Base-by-base conservation (phyloP, 1,140 invertebrate species). In the Anoplophora glabripennis region DNA sequence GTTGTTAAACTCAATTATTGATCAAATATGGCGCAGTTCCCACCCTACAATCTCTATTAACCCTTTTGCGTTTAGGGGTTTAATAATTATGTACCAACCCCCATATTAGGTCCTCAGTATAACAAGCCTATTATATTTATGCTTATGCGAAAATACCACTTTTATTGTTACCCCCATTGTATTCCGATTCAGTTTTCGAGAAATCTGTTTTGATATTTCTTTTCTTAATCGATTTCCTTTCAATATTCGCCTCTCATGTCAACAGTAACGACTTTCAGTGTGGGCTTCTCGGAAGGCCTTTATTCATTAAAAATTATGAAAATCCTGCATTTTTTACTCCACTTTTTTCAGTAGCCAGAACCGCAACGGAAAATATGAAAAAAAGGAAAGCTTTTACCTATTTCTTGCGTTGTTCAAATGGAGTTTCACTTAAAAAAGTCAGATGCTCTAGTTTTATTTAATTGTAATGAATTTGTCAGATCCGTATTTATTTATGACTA, bases 1-100 rank as follows among this genome's bases (percentile, higher is more conserved):
- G 73, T 73, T 74, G 71, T 73, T 74, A 71, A 75, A 74, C 74
- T 74, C 70, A 74, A 75, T 75, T 75, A 75, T 75, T 74, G 74
- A 75, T 75, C 74, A 75, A 75, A 75, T 74, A 75, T 75, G 74
- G 73, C 72, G 70, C 64, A 65, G 64, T 71, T 73, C 73, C 71
- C 71, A 72, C 65, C 69, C 72, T 63, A 68, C 64, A 53, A 70
- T 60, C 68, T 72, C 64, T 48, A 59, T 73, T 72, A 75, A 75
- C 72, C 72, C 73, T 75, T 75, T 73, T 64, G 69, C 67, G 64
- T 70, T 59, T 66, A 72, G 69, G 70, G 71, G 66, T 65, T 71
- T 69, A 59, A 70, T 72, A 74, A 74, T 74, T 72, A 73, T 72
- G 72, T 73, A 71, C 72, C 67, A 70, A 73, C 72, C 70, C 72